Evolutionary conservation across 2,797 vertebrate genomes (phyloP), one percentile per base, ranked within the genome.

Genomic region (Orestias chungarensis): DNA sequence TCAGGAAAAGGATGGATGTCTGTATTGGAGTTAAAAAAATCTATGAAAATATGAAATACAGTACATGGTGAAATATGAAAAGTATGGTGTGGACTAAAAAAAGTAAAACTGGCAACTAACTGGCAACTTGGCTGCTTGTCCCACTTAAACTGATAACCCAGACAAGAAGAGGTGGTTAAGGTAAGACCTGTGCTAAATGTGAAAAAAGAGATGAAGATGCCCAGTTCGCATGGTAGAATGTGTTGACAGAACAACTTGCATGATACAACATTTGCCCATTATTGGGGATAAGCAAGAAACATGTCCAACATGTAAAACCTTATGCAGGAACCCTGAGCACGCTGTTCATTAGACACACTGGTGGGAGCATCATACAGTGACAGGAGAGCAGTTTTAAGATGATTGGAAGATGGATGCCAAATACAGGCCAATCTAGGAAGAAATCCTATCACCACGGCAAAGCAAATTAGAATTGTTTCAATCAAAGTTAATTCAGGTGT

Each of bases 1-100:
- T n/a, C n/a, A n/a, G n/a, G n/a, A 38, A 68, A 47, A 17, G 0
- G 20, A 71, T 40, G 64, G 72, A 66, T 78, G 64, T 71, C 73
- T 70, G n/a, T n/a, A n/a, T n/a, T n/a, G n/a, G n/a, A n/a, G n/a
- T n/a, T n/a, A n/a, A n/a, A n/a, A n/a, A n/a, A n/a, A n/a, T n/a
- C n/a, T n/a, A n/a, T n/a, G n/a, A n/a, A n/a, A n/a, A n/a, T n/a
- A n/a, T n/a, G n/a, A n/a, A n/a, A n/a, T n/a, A n/a, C n/a, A n/a
- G n/a, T n/a, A n/a, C n/a, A n/a, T n/a, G n/a, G n/a, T n/a, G n/a
- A n/a, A 5, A 7, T 25, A 23, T 25, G 11, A 25, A 50, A 25
- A 50, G 10, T n/a, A n/a, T 50, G n/a, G 9, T 25, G n/a, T 14
- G 49, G 50, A 52, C 50, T 52, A 5, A 52, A 15, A 54, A 11